Percentiles rank a stretch among this genome's conserved stretches.
These are phyloP conservation scores for Dreissena rostriformis DNA, from an alignment of 1,140 invertebrate species.

Conservation along the genomic window DNA sequence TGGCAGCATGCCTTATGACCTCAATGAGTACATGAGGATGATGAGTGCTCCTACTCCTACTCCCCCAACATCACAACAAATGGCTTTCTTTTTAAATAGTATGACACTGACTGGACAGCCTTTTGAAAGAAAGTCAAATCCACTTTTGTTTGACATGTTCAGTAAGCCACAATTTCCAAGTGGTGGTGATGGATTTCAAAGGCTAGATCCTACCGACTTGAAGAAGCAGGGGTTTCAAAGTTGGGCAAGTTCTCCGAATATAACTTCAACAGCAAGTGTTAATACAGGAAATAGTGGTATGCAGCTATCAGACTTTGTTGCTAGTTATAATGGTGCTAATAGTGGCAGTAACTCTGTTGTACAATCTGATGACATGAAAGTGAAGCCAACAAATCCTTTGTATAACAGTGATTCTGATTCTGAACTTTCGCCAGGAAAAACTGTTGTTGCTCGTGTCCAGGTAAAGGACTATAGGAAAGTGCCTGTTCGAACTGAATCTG, in stretches of 20 bases:
- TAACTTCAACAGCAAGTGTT: conserved; percentile 5
- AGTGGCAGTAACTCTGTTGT: conserved; percentile 10
- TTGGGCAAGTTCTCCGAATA: conserved; percentile 47
- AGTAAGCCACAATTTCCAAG: conserved; percentile 43
- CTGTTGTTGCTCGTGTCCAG: conserved; percentile 28
- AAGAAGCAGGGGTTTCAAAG: conserved; percentile 43
- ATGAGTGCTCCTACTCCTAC: conserved; percentile 67
- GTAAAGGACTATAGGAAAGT: conserved; percentile 52
- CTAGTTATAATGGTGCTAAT: conserved; percentile 54
- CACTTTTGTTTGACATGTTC: conserved; percentile 27
- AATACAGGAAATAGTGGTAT: conserved; percentile 16
- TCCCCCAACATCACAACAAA: conserved; percentile 56
- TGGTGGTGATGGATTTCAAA: conserved; percentile 7
- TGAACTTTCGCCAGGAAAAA: conserved; percentile 38
- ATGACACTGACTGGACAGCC: conserved; percentile 35
- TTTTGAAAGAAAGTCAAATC: conserved; percentile 49
- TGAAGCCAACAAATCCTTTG: conserved; percentile 40
- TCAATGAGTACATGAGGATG: conserved; percentile 71
- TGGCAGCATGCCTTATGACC: conserved; percentile 62
- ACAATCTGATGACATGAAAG: not conserved
- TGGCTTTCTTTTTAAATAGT: conserved; percentile 49
- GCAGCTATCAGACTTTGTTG: conserved; percentile 41
- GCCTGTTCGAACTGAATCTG: conserved; percentile 41
- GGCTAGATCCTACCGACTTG: conserved; percentile 17
- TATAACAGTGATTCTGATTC: conserved; percentile 54